Conservation (phyloP, 2,888 invertebrate genomes). For the Troides helena region DNA sequence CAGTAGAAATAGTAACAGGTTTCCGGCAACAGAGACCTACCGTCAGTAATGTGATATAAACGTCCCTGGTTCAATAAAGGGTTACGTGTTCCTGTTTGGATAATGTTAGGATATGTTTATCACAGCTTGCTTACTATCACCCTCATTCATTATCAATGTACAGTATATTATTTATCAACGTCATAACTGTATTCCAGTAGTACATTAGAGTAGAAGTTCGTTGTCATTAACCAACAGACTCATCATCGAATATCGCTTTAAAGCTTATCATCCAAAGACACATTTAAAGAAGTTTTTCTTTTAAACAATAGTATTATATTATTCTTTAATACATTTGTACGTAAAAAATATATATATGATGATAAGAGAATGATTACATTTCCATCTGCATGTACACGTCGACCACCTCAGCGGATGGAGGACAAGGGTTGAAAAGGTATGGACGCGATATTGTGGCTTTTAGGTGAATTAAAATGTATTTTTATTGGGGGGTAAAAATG, state of each 20-base stretch:
- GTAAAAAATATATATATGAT: neutral
- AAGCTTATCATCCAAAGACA: neutral
- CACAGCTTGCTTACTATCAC: neutral
- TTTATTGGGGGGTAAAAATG: slow-evolving; percentile 10
- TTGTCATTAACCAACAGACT: neutral
- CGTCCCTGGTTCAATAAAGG: neutral
- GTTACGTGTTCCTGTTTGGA: neutral
- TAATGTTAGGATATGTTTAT: neutral
- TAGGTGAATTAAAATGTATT: slow-evolving; percentile 22
- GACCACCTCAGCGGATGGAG: neutral
- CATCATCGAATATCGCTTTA: neutral
- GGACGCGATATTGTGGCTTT: slow-evolving; percentile 25
- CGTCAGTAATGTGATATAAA: neutral
- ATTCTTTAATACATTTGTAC: neutral
- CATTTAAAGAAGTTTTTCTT: neutral
- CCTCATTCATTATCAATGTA: neutral
- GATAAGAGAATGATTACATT: neutral
- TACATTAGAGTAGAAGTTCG: neutral
- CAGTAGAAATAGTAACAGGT: too few relatives aligned
- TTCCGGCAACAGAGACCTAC: too few relatives aligned
- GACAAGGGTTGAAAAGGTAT: slow-evolving; percentile 8
- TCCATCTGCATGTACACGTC: slow-evolving; percentile 1
- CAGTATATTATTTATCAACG: neutral
- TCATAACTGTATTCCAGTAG: neutral
- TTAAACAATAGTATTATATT: neutral